phyloP scores from a whole-genome alignment of 2,888 invertebrate genomes.

The Troilus luridus region DNA sequence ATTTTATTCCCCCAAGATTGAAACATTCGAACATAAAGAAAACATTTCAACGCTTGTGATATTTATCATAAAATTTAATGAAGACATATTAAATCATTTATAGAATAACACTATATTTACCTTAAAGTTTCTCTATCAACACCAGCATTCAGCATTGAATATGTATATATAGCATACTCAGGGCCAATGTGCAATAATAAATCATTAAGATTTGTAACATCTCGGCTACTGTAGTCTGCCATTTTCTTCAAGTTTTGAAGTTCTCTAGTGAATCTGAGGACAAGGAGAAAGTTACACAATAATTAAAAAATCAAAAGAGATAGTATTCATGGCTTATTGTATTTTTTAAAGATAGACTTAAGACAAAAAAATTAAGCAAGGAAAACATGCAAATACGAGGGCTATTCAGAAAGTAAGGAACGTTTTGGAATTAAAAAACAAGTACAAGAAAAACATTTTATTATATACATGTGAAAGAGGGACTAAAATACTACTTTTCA shows the following conservation, averaged over 20 bases:
- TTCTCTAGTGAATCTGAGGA: constrained; percentile 87
- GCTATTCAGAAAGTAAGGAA: too few relatives aligned
- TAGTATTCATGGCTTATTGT: background rate
- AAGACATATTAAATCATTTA: background rate
- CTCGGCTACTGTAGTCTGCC: constrained; percentile 96
- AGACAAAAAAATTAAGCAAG: too few relatives aligned
- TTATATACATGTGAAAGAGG: too few relatives aligned
- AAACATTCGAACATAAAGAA: too few relatives aligned
- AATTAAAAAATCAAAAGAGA: background rate
- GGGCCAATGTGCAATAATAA: constrained; percentile 87
- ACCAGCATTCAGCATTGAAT: constrained; percentile 95
- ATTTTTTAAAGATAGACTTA: too few relatives aligned
- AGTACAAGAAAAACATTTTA: too few relatives aligned
- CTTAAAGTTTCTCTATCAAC: constrained; percentile 92
- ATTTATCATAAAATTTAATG: background rate
- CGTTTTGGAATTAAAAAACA: too few relatives aligned
- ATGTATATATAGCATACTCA: constrained; percentile 96
- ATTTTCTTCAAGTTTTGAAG: constrained; percentile 93
- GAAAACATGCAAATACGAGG: too few relatives aligned
- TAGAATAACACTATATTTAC: constrained; percentile 69
- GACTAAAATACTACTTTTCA: too few relatives aligned
- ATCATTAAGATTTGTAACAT: constrained; percentile 89
- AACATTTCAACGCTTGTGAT: too few relatives aligned
- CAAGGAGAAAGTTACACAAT: background rate
- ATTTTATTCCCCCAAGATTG: too few relatives aligned